Evolutionary conservation across 2,797 vertebrate species (phyloP), one percentile per base, ranked within the genome.

Genomic region (Gadopsis bispinosus): DNA sequence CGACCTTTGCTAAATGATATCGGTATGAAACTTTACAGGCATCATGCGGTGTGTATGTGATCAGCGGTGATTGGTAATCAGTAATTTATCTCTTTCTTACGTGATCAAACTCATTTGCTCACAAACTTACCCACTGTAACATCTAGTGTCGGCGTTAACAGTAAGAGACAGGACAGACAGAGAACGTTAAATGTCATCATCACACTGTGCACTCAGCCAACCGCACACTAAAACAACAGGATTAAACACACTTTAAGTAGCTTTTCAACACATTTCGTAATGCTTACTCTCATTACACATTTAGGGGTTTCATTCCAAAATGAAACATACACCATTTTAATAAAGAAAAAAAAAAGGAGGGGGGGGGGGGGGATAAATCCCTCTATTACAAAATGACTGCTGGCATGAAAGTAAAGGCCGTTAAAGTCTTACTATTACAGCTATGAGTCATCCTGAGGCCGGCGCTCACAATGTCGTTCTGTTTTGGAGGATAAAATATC

Each of bases 101-200:
- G 26, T 11, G 19, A 61, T 33, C 19, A 13, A 65, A 62, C 17
- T 8, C 12, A 29, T 8, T 0, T 0, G 0, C 37, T 54, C 19
- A n/a, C 26, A 64, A 6, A 95, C 95, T 94, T 91, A 95, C 94
- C 95, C 93, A 94, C 1, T 69, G 87, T 20, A 87, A 50, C 92
- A 89, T 87, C 95, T 95, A 68, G 62, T 2, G 88, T 75, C 74
- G 50, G 88, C 88, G 35, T 81, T 73, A 74, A 83, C 33, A 84
- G 76, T 29, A 61, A 83, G 43, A 85, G 37, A 77, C 22, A 82
- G 54, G 47, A 54, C 17, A 80, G 58, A 78, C 63, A 84, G 22
- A 71, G n/a, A 29, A 47, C 74, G 7, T 35, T 35, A 35, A 35
- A 47, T 59, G 70, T 69, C 59, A 71, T 33, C 33, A 20, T n/a